Percentiles rank a stretch among this genome's conserved stretches.
Evolutionary conservation across 1,140 invertebrate genomes (phyloP).

Genomic region (Apolygus lucorum): DNA sequence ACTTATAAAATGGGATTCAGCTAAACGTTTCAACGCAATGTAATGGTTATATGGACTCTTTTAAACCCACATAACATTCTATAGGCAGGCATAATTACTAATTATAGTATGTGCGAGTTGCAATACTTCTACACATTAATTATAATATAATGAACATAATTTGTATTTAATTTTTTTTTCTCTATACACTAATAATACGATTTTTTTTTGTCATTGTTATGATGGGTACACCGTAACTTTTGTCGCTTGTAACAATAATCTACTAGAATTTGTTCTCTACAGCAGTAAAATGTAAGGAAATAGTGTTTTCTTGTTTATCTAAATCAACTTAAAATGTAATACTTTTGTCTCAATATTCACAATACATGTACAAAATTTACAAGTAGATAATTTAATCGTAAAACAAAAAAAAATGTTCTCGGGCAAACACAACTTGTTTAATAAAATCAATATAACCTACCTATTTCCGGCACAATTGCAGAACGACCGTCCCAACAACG

Average conservation of each 20-base stretch:
- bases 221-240: neutral
- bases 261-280: neutral
- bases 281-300: conserved; percentile 1
- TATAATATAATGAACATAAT: too few species aligned
- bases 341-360: conserved; percentile 8
- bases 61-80: conserved; percentile 17
- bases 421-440: too few species aligned
- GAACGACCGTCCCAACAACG: too few species aligned
- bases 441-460: too few species aligned
- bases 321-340: neutral
- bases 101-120: conserved; percentile 27
- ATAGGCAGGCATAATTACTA: conserved; percentile 27
- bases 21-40: neutral
- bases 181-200: neutral
- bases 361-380: conserved; percentile 11
- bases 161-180: too few species aligned
- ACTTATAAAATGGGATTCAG: conserved; percentile 26
- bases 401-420: too few species aligned
- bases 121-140: conserved; percentile 16
- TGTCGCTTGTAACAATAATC: too few species aligned
- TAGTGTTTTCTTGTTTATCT: neutral
- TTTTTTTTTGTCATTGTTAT: neutral
- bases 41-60: neutral
- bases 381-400: neutral
- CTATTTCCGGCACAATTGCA: too few species aligned